These are phyloP conservation scores for Marasmarcha lunaedactyla DNA, from an alignment of 2,888 invertebrate species.

Conservation along the genomic window DNA sequence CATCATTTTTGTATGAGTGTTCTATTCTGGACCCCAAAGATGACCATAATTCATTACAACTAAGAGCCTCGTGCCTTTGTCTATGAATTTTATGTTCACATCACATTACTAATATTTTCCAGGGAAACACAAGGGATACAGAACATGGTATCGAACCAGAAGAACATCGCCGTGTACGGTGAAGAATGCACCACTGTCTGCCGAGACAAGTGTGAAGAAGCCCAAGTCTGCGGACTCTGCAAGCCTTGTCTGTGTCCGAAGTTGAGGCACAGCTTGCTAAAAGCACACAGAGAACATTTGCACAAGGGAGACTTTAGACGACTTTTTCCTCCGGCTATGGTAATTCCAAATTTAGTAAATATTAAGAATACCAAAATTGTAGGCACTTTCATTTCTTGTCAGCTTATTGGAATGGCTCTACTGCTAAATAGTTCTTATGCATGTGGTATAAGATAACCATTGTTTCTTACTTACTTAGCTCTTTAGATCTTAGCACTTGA, in stretches of 20 bases:
- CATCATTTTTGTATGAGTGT: too few relatives aligned
- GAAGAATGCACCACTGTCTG: conserved; percentile 70
- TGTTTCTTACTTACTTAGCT: too few relatives aligned
- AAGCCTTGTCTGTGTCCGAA: conserved; percentile 77
- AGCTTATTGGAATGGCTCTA: too few relatives aligned
- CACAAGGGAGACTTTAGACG: conserved; percentile 84
- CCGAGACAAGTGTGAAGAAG: conserved; percentile 70
- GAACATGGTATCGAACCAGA: conserved; percentile 79
- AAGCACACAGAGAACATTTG: conserved; percentile 84
- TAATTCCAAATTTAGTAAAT: too few relatives aligned
- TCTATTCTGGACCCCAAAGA: too few relatives aligned
- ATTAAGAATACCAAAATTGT: background rate
- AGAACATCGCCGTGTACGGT: conserved; percentile 83
- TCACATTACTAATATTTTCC: too few relatives aligned
- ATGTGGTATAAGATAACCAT: too few relatives aligned
- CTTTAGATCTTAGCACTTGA: background rate
- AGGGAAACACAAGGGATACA: conserved; percentile 29
- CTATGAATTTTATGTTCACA: too few relatives aligned
- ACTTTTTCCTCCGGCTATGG: conserved; percentile 82
- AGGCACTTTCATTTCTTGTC: too few relatives aligned
- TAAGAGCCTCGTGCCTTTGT: too few relatives aligned
- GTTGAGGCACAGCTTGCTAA: conserved; percentile 69
- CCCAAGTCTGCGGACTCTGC: conserved; percentile 79
- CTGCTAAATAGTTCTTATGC: too few relatives aligned
- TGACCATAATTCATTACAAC: too few relatives aligned